Evolutionary conservation across 2,797 vertebrate genomes (phyloP), one percentile per base, ranked within the genome.

Genomic region (Allobates femoralis): DNA sequence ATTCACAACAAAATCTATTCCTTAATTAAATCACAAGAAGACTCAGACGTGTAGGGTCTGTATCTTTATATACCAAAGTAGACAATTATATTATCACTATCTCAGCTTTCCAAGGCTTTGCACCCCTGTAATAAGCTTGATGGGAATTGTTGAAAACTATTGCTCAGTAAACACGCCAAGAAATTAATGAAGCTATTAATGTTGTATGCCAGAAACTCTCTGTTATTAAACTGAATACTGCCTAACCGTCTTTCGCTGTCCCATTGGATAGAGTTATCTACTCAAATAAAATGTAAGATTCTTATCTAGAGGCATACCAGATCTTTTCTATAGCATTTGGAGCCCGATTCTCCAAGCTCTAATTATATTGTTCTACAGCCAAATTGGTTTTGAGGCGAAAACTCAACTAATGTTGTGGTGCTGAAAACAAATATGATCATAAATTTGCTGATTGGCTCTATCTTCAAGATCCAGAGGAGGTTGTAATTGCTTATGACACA

Each of bases 121-220:
- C 67, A 41, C 67, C 67, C 19, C 32, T 23, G 32, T 23, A 41
- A 41, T 12, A 41, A 71, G 19, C 67, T 41, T 21, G 21, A 3
- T 71, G 67, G 34, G 67, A 41, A 71, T 23, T 71, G 34, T 23
- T 71, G 34, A 10, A n/a, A 41, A 12, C 67, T 30, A 64, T 16
- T 64, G 60, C 60, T 71, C 34, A 71, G 0, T 69, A 41, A 64
- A 41, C 32, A 71, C 11, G 67, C 19, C 67, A 71, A 71, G 67
- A 71, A 71, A 41, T 69, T 69, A 69, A 69, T 69, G 19, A 37
- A 69, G 66, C 30, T 34, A 34, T 37, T 37, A 69, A 34, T 34
- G 32, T 34, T 69, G 32, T 69, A 21, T 34, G 30, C 19, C 66
- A 69, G 30, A 34, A 69, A 69, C 21, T 19, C 8, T 7, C 7